phyloP scores from a whole-genome alignment of 2,888 invertebrate genomes.

The Pyralis farinalis region DNA sequence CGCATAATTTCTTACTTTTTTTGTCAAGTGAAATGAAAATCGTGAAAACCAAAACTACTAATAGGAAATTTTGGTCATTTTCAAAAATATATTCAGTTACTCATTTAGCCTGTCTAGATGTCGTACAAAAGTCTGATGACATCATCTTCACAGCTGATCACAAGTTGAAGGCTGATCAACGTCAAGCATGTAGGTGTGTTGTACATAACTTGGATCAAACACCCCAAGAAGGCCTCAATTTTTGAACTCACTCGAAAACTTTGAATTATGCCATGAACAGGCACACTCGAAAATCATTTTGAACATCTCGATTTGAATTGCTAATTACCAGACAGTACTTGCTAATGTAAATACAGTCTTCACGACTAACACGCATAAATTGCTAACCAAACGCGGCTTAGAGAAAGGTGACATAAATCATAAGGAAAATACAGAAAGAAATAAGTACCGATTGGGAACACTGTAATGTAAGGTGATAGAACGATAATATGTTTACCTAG shows the following conservation, averaged over 20 bases:
- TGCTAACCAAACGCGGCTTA: neutral
- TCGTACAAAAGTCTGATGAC: constrained; percentile 48
- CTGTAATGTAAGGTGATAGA: neutral
- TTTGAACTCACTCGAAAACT: constrained; percentile 1
- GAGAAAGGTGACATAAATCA: neutral
- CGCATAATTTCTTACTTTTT: no score
- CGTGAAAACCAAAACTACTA: no score
- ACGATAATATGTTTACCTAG: constrained; percentile 21
- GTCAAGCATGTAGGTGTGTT: constrained; percentile 42
- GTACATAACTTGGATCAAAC: constrained; percentile 19
- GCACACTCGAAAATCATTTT: neutral
- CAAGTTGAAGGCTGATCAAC: constrained; percentile 71
- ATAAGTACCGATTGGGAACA: neutral
- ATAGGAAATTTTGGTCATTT: constrained; percentile 13
- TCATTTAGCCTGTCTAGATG: constrained; percentile 21
- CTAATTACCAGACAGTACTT: constrained; percentile 1
- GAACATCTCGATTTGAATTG: constrained; percentile 1
- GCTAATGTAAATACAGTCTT: neutral
- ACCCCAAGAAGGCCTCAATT: constrained; percentile 43
- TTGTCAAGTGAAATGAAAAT: no score
- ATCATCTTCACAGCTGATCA: constrained; percentile 69
- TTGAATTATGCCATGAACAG: neutral
- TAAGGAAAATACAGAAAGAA: neutral
- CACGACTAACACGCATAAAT: neutral
- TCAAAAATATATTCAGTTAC: neutral